These are phyloP conservation scores for Megastigmus dorsalis DNA, from an alignment of 2,888 invertebrate genomes.

Conservation along the genomic window DNA sequence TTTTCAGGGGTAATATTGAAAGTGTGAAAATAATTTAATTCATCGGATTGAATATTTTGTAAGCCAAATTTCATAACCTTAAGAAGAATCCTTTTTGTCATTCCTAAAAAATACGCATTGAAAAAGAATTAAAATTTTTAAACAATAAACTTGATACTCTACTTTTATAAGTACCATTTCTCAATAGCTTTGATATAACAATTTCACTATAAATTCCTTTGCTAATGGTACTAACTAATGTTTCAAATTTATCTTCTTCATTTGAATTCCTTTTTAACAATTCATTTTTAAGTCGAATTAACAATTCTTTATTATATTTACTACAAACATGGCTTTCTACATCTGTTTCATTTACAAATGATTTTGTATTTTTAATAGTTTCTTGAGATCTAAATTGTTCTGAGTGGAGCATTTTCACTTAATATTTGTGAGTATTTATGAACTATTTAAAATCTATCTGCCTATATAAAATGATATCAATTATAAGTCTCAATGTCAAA, in stretches of 20 bases:
- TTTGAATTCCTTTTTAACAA: background rate
- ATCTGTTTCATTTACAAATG: background rate
- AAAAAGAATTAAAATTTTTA: slow-evolving; percentile 42
- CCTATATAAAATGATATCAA: no score
- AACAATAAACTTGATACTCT: background rate
- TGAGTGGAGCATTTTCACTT: slow-evolving; percentile 6
- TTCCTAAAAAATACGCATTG: slow-evolving; percentile 56
- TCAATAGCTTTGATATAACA: slow-evolving; percentile 53
- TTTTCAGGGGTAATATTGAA: slow-evolving; percentile 18
- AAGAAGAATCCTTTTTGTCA: slow-evolving; percentile 53
- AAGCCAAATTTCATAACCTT: slow-evolving; percentile 62
- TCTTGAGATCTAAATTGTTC: background rate
- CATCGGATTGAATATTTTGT: slow-evolving; percentile 44
- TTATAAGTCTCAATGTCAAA: no score
- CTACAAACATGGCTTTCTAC: background rate
- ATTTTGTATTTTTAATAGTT: background rate
- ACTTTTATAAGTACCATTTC: slow-evolving; percentile 53
- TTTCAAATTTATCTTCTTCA: background rate
- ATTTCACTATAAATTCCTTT: slow-evolving; percentile 58
- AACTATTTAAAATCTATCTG: no score
- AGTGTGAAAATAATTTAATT: slow-evolving; percentile 53
- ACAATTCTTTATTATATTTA: slow-evolving; percentile 10
- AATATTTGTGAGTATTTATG: no score
- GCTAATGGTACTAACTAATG: slow-evolving; percentile 30
- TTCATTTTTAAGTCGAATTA: slow-evolving; percentile 11